phyloP scores from a whole-genome alignment of 2,797 vertebrate genomes.

The Taenioides sp. region DNA sequence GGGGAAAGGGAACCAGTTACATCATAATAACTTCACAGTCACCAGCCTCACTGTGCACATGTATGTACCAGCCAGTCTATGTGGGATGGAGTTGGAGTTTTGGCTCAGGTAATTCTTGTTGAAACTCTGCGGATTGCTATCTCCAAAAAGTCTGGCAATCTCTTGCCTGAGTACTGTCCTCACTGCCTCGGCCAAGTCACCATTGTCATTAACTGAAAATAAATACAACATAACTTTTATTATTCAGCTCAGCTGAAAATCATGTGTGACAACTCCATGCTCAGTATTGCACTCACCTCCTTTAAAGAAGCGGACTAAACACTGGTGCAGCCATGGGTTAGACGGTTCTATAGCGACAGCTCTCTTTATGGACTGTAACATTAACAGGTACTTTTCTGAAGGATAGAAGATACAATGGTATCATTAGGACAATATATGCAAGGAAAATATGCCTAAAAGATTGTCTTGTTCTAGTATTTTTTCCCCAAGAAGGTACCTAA shows the following conservation, averaged over 20 bases:
- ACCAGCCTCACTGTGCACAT: not conserved
- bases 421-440: not conserved
- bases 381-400: constrained; percentile 91
- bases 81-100: constrained; percentile 89
- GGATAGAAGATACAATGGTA: constrained; percentile 10
- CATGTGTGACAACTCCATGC: not conserved
- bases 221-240: not conserved
- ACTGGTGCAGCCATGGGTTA: constrained; percentile 94
- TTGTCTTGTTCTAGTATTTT: too few species aligned
- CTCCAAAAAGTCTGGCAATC: constrained; percentile 91
- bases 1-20: not conserved
- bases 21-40: not conserved
- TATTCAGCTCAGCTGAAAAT: not conserved
- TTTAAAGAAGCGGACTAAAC: constrained; percentile 92
- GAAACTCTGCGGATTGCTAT: constrained; percentile 90
- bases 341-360: constrained; percentile 87
- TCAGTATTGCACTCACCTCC: constrained; percentile 72
- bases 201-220: constrained; percentile 83
- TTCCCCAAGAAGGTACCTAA: too few species aligned
- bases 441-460: not conserved
- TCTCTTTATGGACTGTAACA: constrained; percentile 93
- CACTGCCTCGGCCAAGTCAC: constrained; percentile 85
- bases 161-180: constrained; percentile 92
- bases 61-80: constrained; percentile 87
- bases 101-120: constrained; percentile 92